Evolutionary conservation across 1,140 invertebrate species (phyloP).

Genomic region (Delia radicum): DNA sequence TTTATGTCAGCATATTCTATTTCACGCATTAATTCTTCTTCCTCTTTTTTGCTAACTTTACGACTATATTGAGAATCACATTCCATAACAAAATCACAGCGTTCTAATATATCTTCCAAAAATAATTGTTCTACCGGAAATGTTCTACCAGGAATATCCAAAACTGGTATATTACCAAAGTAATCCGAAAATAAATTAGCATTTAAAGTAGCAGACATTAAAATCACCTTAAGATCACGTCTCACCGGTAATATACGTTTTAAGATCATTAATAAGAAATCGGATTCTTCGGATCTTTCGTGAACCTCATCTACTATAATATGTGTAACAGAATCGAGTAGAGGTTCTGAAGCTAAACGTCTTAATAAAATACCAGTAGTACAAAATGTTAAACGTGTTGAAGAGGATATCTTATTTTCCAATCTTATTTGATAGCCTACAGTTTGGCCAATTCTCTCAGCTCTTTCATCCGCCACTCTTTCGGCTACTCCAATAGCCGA

Average conservation of each 20-base stretch:
- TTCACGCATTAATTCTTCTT: slow-evolving; percentile 45
- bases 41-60: slow-evolving; percentile 62
- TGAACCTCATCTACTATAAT: slow-evolving; percentile 90
- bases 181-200: slow-evolving; percentile 76
- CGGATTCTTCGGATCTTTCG: slow-evolving; percentile 84
- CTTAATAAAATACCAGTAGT: slow-evolving; percentile 88
- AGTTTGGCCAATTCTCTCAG: slow-evolving; percentile 76
- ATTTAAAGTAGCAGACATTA: slow-evolving; percentile 88
- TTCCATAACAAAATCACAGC: slow-evolving; percentile 69
- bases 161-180: slow-evolving; percentile 69
- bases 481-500: slow-evolving; percentile 91
- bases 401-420: slow-evolving; percentile 73
- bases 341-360: slow-evolving; percentile 73
- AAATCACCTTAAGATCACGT: slow-evolving; percentile 74
- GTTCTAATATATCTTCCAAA: slow-evolving; percentile 74
- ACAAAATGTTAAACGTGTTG: slow-evolving; percentile 83
- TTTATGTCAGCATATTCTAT: slow-evolving; percentile 64
- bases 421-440: slow-evolving; percentile 85
- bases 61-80: slow-evolving; percentile 69
- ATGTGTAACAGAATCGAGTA: slow-evolving; percentile 71
- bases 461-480: slow-evolving; percentile 82
- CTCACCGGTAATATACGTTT: slow-evolving; percentile 69
- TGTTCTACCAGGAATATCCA: slow-evolving; percentile 77
- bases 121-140: slow-evolving; percentile 80
- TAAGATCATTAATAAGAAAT: slow-evolving; percentile 80